Conservation (phyloP, 2,888 invertebrate genomes). For the Trilocha varians region DNA sequence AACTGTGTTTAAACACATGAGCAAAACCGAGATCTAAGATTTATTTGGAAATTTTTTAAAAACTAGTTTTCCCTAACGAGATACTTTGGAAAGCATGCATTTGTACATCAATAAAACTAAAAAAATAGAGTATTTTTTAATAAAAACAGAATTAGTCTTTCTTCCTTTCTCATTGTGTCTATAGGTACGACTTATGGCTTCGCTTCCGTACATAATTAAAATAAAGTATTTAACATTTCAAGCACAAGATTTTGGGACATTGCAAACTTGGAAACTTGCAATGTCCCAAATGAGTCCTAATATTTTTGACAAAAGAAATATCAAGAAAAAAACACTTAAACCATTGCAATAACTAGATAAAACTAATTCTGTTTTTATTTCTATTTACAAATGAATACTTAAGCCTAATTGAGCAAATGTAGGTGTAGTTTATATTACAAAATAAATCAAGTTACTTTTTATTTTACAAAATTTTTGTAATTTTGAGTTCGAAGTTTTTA, state of each 20-base stretch:
- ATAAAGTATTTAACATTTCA: no score
- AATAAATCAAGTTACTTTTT: background rate
- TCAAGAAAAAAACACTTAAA: no score
- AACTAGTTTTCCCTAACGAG: constrained; percentile 38
- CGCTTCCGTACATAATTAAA: no score
- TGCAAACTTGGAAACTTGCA: no score
- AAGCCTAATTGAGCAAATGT: constrained; percentile 49
- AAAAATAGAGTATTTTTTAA: constrained; percentile 6
- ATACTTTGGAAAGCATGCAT: constrained; percentile 70
- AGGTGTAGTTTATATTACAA: constrained; percentile 29
- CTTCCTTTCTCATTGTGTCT: no score
- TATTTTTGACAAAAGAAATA: no score
- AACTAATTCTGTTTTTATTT: background rate
- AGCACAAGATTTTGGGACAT: no score
- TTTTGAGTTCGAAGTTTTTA: no score
- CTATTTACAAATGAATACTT: constrained; percentile 9
- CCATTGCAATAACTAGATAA: no score
- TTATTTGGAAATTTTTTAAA: constrained; percentile 38
- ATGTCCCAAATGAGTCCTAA: no score
- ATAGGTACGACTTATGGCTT: no score
- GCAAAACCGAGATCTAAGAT: constrained; percentile 56
- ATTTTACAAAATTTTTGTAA: no score
- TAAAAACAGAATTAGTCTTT: constrained; percentile 4
- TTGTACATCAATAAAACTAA: constrained; percentile 38
- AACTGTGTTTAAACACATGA: constrained; percentile 20